A percentile compares a stretch with the other conserved stretches of the same genome.
Evolutionary conservation across 2,888 invertebrate genomes (phyloP).

Genomic region (Acronicta aceris): DNA sequence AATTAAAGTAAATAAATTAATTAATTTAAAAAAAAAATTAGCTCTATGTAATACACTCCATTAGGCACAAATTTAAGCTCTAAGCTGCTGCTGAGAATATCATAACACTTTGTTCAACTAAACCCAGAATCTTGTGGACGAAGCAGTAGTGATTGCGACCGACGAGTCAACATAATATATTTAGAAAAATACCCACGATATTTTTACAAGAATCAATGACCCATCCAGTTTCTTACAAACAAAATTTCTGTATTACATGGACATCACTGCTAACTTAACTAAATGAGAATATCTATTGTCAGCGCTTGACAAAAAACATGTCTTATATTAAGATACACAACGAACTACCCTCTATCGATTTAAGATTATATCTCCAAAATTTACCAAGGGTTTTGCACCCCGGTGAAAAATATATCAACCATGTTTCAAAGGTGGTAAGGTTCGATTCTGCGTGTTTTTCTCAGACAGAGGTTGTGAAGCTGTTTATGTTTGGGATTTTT

Average conservation of each 20-base stretch:
- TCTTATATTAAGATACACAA: constrained; percentile 47
- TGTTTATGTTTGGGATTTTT: constrained; percentile 28
- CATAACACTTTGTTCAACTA: too few species aligned
- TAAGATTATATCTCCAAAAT: constrained; percentile 57
- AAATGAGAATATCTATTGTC: constrained; percentile 35
- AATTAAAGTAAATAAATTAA: too few species aligned
- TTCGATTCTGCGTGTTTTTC: constrained; percentile 21
- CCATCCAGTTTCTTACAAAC: background rate
- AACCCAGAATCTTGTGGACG: too few species aligned
- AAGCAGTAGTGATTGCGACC: too few species aligned
- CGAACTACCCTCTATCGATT: constrained; percentile 60
- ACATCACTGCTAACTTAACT: constrained; percentile 14
- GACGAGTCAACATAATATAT: too few species aligned
- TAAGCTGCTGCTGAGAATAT: too few species aligned
- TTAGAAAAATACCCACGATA: too few species aligned
- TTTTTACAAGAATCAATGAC: too few species aligned
- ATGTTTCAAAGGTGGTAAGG: accelerated
- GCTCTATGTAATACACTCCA: too few species aligned
- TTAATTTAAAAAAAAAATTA: too few species aligned
- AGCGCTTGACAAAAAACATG: constrained; percentile 40
- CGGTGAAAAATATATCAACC: background rate
- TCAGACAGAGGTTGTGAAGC: background rate
- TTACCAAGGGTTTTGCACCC: background rate
- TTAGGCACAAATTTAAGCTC: too few species aligned
- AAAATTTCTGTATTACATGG: constrained; percentile 4